Evolutionary conservation across 2,113 vertebrate genomes (phyloP).

Genomic region (Nothobranchius furzeri): DNA sequence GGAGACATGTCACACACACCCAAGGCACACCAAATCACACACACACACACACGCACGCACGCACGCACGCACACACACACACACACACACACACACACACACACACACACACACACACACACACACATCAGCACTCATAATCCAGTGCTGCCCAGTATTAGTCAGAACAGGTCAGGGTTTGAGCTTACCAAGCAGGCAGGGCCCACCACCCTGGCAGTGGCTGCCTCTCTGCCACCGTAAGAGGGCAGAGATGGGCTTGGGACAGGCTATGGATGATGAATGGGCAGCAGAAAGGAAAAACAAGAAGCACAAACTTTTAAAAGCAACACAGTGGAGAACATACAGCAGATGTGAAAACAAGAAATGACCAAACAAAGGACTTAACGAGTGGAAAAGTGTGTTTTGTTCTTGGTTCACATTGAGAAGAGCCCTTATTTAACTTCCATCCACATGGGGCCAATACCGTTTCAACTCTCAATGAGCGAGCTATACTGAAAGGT

Average conservation of each 20-base stretch:
- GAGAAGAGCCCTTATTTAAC: background rate
- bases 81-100: background rate
- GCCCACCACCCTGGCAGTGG: slow-evolving; percentile 73
- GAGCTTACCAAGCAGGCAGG: slow-evolving; percentile 75
- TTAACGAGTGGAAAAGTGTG: background rate
- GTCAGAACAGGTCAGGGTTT: slow-evolving; percentile 33
- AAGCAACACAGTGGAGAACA: slow-evolving; percentile 5
- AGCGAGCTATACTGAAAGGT: too few species aligned
- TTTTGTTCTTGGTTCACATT: background rate
- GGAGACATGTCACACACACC: slow-evolving; percentile 30
- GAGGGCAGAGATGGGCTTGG: slow-evolving; percentile 72
- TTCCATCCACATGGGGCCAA: too few species aligned
- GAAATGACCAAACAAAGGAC: slow-evolving; percentile 13
- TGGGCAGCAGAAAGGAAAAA: slow-evolving; percentile 41
- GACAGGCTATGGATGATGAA: slow-evolving; percentile 71
- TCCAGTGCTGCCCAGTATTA: slow-evolving; percentile 5
- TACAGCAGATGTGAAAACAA: background rate
- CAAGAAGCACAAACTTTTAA: slow-evolving; percentile 35
- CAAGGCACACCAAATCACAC: slow-evolving; percentile 4
- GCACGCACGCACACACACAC: too few species aligned
- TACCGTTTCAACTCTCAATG: too few species aligned
- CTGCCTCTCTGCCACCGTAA: slow-evolving; percentile 74
- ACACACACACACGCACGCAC: too few species aligned
- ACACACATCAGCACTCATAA: slow-evolving; percentile 23
- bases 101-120: slow-evolving; percentile 29